Base-by-base conservation (phyloP, 2,113 vertebrate genomes). In the Colistium nudipinnis region DNA sequence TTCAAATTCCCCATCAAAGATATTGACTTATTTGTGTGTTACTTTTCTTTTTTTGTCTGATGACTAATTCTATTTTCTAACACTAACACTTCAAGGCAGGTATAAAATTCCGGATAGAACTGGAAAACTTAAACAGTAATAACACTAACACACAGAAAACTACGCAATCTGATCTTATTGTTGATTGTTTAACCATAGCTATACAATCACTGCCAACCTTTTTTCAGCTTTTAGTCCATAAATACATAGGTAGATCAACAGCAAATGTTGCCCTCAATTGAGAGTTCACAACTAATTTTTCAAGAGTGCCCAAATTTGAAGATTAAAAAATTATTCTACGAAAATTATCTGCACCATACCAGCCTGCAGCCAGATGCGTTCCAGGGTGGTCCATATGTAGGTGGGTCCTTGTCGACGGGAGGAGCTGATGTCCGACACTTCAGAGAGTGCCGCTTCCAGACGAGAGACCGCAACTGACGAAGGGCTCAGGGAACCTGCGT, bases 321-420 rank as follows among this genome's bases (percentile, higher is more conserved):
- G 4, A 28, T 30, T 41, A 7, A 45, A 74, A 61, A 28, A 11
- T 48, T 25, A 39, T 27, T 20, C 13, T 10, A 13, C 31, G 57
- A 16, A 12, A 20, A 8, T 36, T 44, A 55, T 25, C 78, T 6
- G 25, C 22, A 14, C 88, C 94, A 86, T 92, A 99, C 98, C 98
- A 79, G 97, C 95, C 87, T 97, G 97, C 17, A 99, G 93, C 98
- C 98, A 99, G 59, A 99, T 98, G 87, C 95, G 94, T 72, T 98
- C 95, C 69, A 99, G 93, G 0, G 94, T 94, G 74, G 92, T 94
- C 97, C 97, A 98, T 61, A 98, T 92, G 78, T 95, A 95, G 85
- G 93, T 70, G 43, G 97, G 97, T 22, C 97, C 96, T 35, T 98
- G 97, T 55, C 94, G 96, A 61, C 94, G 93, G 14, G 88, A 49